phyloP scores from a whole-genome alignment of 2,888 invertebrate genomes.

The Abscondita cerata region DNA sequence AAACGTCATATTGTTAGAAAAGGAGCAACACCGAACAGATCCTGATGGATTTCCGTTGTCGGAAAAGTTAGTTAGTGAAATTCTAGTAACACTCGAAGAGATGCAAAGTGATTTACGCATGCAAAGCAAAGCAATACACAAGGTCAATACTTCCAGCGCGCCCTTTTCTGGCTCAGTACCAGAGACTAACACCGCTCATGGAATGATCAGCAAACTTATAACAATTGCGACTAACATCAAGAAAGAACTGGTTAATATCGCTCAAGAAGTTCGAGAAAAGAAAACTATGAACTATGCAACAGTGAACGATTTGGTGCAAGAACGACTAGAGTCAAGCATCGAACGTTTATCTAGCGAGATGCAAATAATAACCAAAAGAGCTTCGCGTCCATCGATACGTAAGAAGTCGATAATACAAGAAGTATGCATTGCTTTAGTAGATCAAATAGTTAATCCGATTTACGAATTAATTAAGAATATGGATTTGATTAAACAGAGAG shows the following conservation, averaged over 20 bases:
- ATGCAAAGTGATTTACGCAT: conserved; percentile 63
- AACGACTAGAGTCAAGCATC: conserved; percentile 50
- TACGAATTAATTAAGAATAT: conserved; percentile 68
- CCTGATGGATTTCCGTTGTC: conserved; percentile 45
- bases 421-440: conserved; percentile 65
- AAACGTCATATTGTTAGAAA: conserved; percentile 60
- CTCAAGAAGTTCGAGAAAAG: neutral
- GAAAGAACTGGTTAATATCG: conserved; percentile 54
- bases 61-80: conserved; percentile 57
- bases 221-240: conserved; percentile 60
- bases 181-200: conserved; percentile 3
- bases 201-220: conserved; percentile 51
- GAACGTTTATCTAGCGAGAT: conserved; percentile 50
- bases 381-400: conserved; percentile 48
- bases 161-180: conserved; percentile 24
- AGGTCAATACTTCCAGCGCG: no score
- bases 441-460: conserved; percentile 69
- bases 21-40: conserved; percentile 47
- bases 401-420: conserved; percentile 54
- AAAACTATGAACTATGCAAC: conserved; percentile 24
- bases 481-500: conserved; percentile 58
- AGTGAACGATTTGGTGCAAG: conserved; percentile 35
- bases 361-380: conserved; percentile 49
- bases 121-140: conserved; percentile 47
- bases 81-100: conserved; percentile 66